Evolutionary conservation across 2,113 vertebrate genomes (phyloP), one percentile per base, ranked within the genome.

Genomic region (Cynoglossus semilaevis): DNA sequence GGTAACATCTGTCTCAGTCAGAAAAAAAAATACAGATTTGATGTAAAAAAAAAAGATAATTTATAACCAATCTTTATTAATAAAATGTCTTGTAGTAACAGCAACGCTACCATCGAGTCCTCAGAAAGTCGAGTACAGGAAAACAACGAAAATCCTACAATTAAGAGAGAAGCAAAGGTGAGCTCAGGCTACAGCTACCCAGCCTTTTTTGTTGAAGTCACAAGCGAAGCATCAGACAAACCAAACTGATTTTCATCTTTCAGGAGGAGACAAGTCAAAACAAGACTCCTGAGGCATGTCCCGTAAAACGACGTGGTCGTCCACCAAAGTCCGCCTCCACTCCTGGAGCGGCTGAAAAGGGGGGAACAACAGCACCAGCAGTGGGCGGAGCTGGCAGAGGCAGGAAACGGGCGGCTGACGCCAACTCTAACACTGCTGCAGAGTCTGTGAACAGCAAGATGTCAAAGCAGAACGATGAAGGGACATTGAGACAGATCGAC

Each of bases 61-160:
- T 29, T 29, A 6, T 29, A 29, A 29, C 22, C 22, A 29, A 4
- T 29, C 3, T 29, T 6, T n/a, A n/a, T 29, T 29, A 29, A 4
- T 29, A 22, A 37, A 19, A 1, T 59, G 1, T 58, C 22, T 57
- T 15, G 15, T 49, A 59, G 36, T 17, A 63, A 77, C 62, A 97
- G 93, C 88, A 94, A 93, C 36, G 83, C 85, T 55, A 90, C 87
- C 75, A 91, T 92, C 3, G 94, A 96, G 70, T 86, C 92, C 41
- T 85, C 93, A 42, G 95, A 95, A 87, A 94, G 91, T 0, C 93
- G 88, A 53, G 91, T 94, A 37, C 94, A 94, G 79, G 97, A 98
- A 88, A 99, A 99, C 67, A 95, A 98, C 36, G 97, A 98, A 89
- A 96, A 97, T 72, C 96, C 96, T 0, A 91, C 94, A 44, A 94